phyloP scores from a whole-genome alignment of 1,140 invertebrate genomes.

The Cotesia vestalis region DNA sequence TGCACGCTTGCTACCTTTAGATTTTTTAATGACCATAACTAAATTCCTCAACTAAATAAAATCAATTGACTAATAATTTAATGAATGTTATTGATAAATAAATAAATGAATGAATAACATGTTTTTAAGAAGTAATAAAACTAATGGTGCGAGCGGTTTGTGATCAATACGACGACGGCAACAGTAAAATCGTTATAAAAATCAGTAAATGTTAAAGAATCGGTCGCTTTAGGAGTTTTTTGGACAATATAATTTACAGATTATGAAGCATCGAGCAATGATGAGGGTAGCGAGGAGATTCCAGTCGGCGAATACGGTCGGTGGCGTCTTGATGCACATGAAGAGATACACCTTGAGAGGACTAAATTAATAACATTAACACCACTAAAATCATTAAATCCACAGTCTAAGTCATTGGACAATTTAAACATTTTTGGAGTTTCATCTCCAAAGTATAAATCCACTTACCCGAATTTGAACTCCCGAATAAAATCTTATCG shows the following conservation, averaged over 20 bases:
- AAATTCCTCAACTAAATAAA: not conserved
- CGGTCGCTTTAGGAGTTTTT: constrained; percentile 45
- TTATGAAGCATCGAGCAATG: constrained; percentile 48
- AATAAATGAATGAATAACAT: not conserved
- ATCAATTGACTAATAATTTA: too few species aligned
- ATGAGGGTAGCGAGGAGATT: constrained; percentile 42
- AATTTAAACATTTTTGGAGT: not conserved
- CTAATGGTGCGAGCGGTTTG: constrained; percentile 44
- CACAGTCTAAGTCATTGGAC: constrained; percentile 36
- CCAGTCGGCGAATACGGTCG: constrained; percentile 25
- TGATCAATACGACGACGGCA: constrained; percentile 35
- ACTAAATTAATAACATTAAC: constrained; percentile 37
- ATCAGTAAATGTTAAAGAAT: constrained; percentile 4
- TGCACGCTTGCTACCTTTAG: constrained; percentile 2
- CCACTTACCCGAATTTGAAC: constrained; percentile 3
- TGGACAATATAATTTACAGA: constrained; percentile 57
- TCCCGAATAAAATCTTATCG: not conserved
- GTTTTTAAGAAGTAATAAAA: not conserved
- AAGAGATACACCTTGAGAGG: constrained; percentile 45
- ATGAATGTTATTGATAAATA: not conserved
- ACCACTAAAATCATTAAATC: constrained; percentile 46
- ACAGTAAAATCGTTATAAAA: not conserved
- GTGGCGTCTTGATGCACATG: constrained; percentile 26
- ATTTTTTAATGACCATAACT: not conserved
- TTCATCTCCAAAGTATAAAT: constrained; percentile 22